Evolutionary conservation across 1,140 invertebrate species (phyloP).

Genomic region (Zaprionus vittiger): DNA sequence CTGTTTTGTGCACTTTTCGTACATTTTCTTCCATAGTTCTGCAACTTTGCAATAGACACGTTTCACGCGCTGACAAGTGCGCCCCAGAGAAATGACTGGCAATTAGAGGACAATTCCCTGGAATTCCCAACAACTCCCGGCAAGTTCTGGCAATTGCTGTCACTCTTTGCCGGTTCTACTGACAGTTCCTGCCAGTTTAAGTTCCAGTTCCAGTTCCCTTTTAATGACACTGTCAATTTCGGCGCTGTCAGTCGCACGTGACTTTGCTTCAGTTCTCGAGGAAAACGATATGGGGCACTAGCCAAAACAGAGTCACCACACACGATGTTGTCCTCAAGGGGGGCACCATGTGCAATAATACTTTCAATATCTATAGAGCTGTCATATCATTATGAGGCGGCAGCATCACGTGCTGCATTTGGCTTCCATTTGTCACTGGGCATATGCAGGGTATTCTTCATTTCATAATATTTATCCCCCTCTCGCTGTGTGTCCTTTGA

Average conservation of each 20-base stretch:
- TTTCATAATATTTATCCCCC: constrained; percentile 37
- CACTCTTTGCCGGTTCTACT: constrained; percentile 18
- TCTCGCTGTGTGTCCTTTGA: constrained; percentile 35
- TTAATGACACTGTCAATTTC: constrained; percentile 56
- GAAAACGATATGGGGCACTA: background rate
- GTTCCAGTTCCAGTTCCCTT: background rate
- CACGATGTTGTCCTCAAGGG: constrained; percentile 12
- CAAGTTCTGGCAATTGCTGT: constrained; percentile 37
- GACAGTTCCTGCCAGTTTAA: constrained; percentile 48
- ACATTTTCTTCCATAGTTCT: constrained; percentile 17
- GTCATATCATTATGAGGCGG: constrained; percentile 54
- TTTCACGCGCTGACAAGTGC: constrained; percentile 69
- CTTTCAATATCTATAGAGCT: constrained; percentile 57
- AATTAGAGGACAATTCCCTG: constrained; percentile 57
- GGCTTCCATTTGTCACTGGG: constrained; percentile 62
- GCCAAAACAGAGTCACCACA: constrained; percentile 15
- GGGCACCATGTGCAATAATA: constrained; percentile 22
- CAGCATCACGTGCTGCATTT: constrained; percentile 75
- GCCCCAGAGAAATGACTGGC: constrained; percentile 69
- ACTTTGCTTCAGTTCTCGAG: constrained; percentile 52
- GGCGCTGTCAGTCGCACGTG: constrained; percentile 71
- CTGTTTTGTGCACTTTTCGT: background rate
- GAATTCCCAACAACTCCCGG: constrained; percentile 40
- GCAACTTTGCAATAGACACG: constrained; percentile 62
- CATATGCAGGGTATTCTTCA: background rate